Conservation (phyloP, 2,113 vertebrate species). For the rat (Rattus norvegicus) region DNA sequence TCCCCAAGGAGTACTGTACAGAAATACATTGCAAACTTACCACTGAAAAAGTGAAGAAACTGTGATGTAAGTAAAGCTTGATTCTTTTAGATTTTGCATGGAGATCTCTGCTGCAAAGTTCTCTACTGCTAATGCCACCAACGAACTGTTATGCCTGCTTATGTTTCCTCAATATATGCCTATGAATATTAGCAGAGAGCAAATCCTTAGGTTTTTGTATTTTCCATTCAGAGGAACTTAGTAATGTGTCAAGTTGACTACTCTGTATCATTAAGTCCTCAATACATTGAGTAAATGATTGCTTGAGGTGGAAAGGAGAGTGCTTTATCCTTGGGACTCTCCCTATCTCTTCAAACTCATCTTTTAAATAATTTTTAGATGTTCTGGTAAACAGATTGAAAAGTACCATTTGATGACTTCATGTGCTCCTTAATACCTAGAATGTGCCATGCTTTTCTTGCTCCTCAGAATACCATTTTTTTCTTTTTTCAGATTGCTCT, state of each 20-base stretch:
- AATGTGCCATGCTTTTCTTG: neutral
- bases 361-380: neutral
- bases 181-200: neutral
- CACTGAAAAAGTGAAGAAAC: neutral
- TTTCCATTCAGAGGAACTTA: neutral
- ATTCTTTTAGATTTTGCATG: neutral
- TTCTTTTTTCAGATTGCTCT: neutral
- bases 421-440: neutral
- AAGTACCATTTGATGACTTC: neutral
- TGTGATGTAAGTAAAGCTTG: neutral
- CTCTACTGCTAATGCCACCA: neutral
- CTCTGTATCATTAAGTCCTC: neutral
- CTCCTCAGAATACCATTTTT: neutral
- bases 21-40: neutral
- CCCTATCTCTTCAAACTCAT: neutral
- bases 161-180: neutral
- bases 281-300: neutral
- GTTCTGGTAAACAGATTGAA: neutral
- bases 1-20: neutral
- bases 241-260: neutral
- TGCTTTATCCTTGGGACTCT: neutral
- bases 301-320: neutral
- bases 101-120: neutral
- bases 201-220: rapidly evolving
- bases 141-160: neutral